These are phyloP conservation scores for Eupithecia subumbrata DNA, from an alignment of 2,888 invertebrate species.

Conservation along the genomic window DNA sequence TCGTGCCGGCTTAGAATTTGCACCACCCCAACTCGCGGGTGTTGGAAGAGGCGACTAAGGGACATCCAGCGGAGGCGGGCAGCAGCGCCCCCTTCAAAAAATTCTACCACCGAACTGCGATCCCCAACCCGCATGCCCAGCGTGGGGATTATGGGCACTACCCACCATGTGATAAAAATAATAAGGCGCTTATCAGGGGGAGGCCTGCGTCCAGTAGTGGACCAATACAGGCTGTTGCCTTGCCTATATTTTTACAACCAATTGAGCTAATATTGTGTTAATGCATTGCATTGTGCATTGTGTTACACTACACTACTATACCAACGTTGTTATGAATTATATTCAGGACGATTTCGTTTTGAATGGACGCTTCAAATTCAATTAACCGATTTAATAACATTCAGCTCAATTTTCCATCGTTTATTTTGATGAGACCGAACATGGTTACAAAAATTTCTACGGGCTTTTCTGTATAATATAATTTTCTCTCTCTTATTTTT, in stretches of 20 bases:
- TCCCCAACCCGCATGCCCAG: no score
- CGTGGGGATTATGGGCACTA: no score
- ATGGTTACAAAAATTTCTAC: not conserved
- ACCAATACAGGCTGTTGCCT: no score
- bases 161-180: no score
- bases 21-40: no score
- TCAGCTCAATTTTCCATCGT: not conserved
- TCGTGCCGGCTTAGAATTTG: no score
- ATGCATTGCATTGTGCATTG: not conserved
- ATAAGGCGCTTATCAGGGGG: no score
- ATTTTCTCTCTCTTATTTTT: not conserved
- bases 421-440: conserved; percentile 1
- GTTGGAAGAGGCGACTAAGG: no score
- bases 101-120: no score
- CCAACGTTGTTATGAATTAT: not conserved
- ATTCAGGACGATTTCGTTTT: not conserved
- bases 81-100: no score
- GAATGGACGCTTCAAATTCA: not conserved
- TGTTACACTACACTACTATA: not conserved
- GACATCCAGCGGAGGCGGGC: no score
- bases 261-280: not conserved
- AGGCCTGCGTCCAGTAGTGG: no score
- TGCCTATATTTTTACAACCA: not conserved
- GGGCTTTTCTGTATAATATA: not conserved
- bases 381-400: conserved; percentile 2